A percentile compares a stretch with the other conserved stretches of the same genome.
phyloP scores from a whole-genome alignment of 1,140 invertebrate species.

The Ips nitidus region DNA sequence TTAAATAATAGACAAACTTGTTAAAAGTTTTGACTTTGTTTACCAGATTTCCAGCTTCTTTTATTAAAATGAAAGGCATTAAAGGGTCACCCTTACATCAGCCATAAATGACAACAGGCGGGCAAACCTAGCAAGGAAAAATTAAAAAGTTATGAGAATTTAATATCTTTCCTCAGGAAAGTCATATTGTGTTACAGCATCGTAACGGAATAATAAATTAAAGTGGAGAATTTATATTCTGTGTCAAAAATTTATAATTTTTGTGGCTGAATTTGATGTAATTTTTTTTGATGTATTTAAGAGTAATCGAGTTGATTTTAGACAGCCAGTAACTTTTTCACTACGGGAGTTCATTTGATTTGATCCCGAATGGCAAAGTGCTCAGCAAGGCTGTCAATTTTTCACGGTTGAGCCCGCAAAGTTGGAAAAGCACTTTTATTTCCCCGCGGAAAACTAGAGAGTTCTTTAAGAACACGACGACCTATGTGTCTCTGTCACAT shows the following conservation, averaged over 20 bases:
- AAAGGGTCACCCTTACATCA: neutral
- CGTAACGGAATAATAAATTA: constrained; percentile 27
- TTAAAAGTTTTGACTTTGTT: too few species aligned
- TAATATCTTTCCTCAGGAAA: constrained; percentile 25
- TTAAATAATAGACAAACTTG: too few species aligned
- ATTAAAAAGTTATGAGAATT: constrained; percentile 35
- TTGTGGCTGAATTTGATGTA: too few species aligned
- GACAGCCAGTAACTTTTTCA: neutral
- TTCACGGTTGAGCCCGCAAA: constrained; percentile 13
- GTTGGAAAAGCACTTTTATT: constrained; percentile 21
- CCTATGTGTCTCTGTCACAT: constrained; percentile 25
- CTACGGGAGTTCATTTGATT: constrained; percentile 10
- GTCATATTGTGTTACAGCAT: constrained; percentile 19
- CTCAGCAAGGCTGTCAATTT: constrained; percentile 18
- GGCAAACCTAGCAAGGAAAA: constrained; percentile 13
- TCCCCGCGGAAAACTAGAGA: constrained; percentile 13
- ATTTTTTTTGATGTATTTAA: too few species aligned
- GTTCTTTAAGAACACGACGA: constrained; percentile 11
- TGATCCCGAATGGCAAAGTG: constrained; percentile 16
- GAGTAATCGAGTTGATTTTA: too few species aligned
- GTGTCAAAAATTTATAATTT: neutral
- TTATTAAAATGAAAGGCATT: neutral
- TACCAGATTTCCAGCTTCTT: neutral
- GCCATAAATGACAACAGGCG: constrained; percentile 20
- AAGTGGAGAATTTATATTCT: constrained; percentile 25